phyloP scores from a whole-genome alignment of 2,888 invertebrate species.

The Cosmopolites sordidus region DNA sequence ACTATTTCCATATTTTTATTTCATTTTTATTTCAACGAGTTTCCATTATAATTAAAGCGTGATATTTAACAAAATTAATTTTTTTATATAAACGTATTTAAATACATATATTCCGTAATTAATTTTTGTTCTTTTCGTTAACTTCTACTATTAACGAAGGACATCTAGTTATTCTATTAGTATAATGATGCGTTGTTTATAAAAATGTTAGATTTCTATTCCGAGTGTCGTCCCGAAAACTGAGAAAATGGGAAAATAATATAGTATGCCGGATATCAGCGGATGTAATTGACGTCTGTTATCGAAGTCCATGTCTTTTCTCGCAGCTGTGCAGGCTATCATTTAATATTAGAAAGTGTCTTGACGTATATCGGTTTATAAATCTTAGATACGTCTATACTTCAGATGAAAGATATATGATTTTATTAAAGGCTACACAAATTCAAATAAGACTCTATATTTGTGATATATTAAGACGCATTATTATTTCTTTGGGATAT shows the following conservation, averaged over 20 bases:
- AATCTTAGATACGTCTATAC: slow-evolving; percentile 9
- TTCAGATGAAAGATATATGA: background rate
- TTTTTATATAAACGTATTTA: no score
- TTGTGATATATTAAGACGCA: background rate
- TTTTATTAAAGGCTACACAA: background rate
- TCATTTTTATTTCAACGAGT: no score
- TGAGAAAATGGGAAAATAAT: slow-evolving; percentile 7
- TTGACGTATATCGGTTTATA: slow-evolving; percentile 18
- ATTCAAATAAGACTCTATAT: background rate
- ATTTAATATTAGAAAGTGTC: slow-evolving; percentile 19
- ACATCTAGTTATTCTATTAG: no score
- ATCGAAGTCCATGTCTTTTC: slow-evolving; percentile 12
- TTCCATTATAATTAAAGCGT: no score
- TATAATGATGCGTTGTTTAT: background rate
- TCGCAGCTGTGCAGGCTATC: slow-evolving; percentile 20
- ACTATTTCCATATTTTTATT: no score
- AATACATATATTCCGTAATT: no score
- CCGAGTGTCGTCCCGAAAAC: background rate
- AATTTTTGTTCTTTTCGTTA: no score
- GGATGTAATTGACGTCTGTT: slow-evolving; percentile 15
- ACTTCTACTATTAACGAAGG: no score
- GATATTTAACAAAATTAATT: no score
- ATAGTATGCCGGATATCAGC: slow-evolving; percentile 9
- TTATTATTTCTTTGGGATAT: no score
- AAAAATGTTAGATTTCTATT: slow-evolving; percentile 1